Base-by-base conservation (phyloP, 2,797 vertebrate species). In the Acipenser oxyrinchus region DNA sequence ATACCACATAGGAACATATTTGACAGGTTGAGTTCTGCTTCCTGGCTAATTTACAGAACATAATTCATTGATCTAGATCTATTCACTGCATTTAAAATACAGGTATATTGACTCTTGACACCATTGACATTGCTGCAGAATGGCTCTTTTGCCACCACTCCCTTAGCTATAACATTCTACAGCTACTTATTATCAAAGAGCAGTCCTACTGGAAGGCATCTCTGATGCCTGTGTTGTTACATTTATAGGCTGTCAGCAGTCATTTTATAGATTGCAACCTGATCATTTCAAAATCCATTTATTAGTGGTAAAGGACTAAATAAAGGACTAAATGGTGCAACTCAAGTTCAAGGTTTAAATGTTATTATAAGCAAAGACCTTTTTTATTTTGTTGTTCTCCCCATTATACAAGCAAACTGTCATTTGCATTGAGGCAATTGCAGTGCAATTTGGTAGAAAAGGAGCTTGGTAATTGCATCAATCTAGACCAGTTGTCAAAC, bases 161-260 rank as follows among this genome's bases (percentile, higher is more conserved):
- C 18, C 51, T 55, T 37, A 57, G 55, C 3, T 53, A 57, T 48
- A 15, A 13, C 58, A 13, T 48, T 49, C 49, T 51, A 63, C 48
- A 63, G 62, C 10, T n/a, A 49, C 13, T 3, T 11, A 8, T 48
- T 55, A 18, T 15, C 8, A 13, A 13, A 59, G 48, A 66, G 37
- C 18, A 58, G 53, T 59, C 8, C 52, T 65, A 12, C 53, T 65
- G 53, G 37, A 64, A 64, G 18, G 11, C 11, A 58, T 58, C 55
- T 11, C 8, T 57, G 55, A 6, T n/a, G 11, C 6, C 11, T 12
- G 55, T n/a, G 8, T 6, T 6, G 55, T 12, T 58, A 11, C 12
- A n/a, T 6, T 58, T 6, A 10, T 6, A 10, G 55, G 12, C 55
- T 58, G 55, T 58, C 55, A 58, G 55, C 12, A 12, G 55, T 58